phyloP scores from a whole-genome alignment of 2,888 invertebrate species.

The Ellobium chinense region DNA sequence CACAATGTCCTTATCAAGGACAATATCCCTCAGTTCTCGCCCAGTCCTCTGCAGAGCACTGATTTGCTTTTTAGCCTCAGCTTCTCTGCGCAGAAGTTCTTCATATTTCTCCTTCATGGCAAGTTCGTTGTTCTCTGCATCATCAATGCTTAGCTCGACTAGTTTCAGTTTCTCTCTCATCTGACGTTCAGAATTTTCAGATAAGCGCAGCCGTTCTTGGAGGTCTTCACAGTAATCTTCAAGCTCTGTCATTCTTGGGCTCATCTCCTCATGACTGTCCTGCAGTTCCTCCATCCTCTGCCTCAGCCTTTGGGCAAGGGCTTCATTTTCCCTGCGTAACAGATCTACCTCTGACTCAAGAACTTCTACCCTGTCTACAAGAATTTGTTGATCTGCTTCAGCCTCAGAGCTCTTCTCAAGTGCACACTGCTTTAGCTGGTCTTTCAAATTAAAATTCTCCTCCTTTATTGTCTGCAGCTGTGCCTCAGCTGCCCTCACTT shows the following conservation, averaged over 20 bases:
- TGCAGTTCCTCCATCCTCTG: conserved; percentile 47
- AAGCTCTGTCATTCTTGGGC: conserved; percentile 58
- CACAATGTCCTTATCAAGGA: conserved; percentile 64
- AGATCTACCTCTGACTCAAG: conserved; percentile 43
- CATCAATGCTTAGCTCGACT: conserved; percentile 68
- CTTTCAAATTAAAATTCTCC: conserved; percentile 34
- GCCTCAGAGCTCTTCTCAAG: conserved; percentile 30
- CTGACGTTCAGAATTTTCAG: conserved; percentile 64
- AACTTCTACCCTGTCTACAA: conserved; percentile 29
- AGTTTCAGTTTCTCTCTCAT: conserved; percentile 65
- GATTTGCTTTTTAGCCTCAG: conserved; percentile 60
- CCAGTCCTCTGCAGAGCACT: conserved; percentile 59
- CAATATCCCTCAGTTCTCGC: conserved; percentile 66
- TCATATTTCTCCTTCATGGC: conserved; percentile 64
- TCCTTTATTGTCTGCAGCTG: background rate
- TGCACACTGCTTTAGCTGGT: conserved; percentile 17
- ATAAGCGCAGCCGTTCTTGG: conserved; percentile 62
- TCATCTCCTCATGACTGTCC: conserved; percentile 51
- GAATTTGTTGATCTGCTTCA: conserved; percentile 40
- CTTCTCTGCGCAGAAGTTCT: conserved; percentile 60
- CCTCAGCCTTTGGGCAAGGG: conserved; percentile 52
- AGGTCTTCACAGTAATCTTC: conserved; percentile 65
- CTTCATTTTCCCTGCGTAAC: conserved; percentile 45
- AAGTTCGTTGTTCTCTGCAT: conserved; percentile 66
- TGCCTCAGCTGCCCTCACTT: background rate